phyloP scores from a whole-genome alignment of 2,888 invertebrate genomes.

The Odontothrips loti region DNA sequence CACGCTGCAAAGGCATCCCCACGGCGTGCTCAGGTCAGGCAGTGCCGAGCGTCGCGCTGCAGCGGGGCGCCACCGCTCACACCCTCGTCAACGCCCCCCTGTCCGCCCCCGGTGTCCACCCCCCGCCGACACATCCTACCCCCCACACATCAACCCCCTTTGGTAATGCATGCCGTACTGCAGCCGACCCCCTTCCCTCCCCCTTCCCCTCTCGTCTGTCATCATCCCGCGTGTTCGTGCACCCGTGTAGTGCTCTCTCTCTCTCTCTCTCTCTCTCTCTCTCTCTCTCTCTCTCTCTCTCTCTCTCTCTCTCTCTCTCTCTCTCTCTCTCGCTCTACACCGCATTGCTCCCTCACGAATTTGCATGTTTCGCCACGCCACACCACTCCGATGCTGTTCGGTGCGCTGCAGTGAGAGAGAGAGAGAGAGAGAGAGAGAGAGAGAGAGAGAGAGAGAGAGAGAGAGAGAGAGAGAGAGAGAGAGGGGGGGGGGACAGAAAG shows the following conservation, averaged over 20 bases:
- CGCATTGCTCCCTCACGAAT: not conserved
- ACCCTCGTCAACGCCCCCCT: no score
- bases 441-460: slow-evolving; percentile 17
- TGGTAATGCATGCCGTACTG: not conserved
- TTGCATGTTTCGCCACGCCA: slow-evolving; percentile 10
- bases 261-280: not conserved
- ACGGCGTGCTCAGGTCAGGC: no score
- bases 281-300: not conserved
- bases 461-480: slow-evolving; percentile 20
- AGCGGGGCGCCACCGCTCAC: no score
- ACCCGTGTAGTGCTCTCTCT: not conserved
- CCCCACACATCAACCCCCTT: not conserved
- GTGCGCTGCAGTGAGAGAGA: not conserved
- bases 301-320: not conserved
- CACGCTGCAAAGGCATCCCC: no score
- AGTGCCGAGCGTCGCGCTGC: no score
- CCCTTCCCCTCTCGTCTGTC: not conserved
- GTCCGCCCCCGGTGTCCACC: not conserved
- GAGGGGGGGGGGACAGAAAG: not conserved
- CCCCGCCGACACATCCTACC: not conserved
- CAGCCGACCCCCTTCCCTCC: not conserved
- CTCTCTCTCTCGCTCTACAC: not conserved
- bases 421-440: slow-evolving; percentile 18
- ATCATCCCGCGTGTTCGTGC: not conserved
- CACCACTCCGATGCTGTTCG: not conserved